Conservation (phyloP, 2,888 invertebrate species). For the Nemurella pictetii region DNA sequence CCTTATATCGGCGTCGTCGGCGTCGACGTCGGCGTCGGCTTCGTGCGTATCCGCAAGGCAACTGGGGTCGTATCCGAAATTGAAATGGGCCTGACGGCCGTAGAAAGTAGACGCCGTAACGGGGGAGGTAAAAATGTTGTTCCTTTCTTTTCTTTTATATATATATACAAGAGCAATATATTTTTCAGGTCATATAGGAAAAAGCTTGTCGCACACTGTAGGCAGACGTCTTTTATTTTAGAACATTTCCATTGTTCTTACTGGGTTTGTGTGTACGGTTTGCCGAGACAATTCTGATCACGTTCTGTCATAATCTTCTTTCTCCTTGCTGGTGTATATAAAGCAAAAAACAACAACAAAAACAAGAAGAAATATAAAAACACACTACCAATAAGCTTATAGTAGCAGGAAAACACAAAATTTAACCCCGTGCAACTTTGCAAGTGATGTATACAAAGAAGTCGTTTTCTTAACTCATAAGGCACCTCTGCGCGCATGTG, state of each 20-base stretch:
- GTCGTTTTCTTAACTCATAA: not conserved
- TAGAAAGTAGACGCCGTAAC: not conserved
- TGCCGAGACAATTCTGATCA: conserved; percentile 1
- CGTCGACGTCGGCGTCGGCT: not conserved
- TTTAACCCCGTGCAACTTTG: not conserved
- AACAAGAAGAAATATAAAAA: not conserved
- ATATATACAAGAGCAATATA: conserved; percentile 14
- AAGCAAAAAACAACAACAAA: not conserved
- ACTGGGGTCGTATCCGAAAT: not conserved
- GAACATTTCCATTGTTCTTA: not conserved
- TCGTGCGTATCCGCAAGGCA: not conserved
- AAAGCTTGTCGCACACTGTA: not conserved
- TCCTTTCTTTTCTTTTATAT: too few relatives aligned
- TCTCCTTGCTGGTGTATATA: not conserved
- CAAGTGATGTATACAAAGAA: not conserved
- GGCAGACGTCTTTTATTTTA: not conserved
- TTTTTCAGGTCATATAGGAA: not conserved
- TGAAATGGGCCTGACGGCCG: not conserved
- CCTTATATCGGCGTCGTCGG: not conserved
- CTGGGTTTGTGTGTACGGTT: not conserved
- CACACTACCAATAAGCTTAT: not conserved
- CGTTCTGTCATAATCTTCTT: conserved; percentile 9
- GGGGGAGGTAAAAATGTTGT: not conserved
- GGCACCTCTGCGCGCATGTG: not conserved
- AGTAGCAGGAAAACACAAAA: not conserved